Evolutionary conservation across 2,888 invertebrate genomes (phyloP), one percentile per base, ranked within the genome.

Genomic region (Junonia oenone): DNA sequence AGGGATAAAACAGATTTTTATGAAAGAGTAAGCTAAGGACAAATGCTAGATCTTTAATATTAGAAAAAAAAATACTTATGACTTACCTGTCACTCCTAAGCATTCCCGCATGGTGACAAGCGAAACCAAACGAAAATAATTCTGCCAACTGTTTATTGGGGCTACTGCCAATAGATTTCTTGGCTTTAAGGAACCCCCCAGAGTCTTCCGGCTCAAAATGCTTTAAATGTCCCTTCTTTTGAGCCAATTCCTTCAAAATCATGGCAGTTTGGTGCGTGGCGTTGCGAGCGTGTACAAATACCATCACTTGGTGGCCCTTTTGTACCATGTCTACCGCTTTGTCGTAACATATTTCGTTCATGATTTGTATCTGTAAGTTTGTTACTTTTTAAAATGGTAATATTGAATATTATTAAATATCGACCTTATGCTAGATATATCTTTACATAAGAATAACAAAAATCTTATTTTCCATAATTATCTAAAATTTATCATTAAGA

Each of bases 241-340:
- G 92, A 0, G 98, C 97, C 60, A 95, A 80, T 68, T 98, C 98
- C 58, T 95, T 93, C 1, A 99, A 81, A 2, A 94, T 92, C 68
- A 94, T 94, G 0, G 99, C 99, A 0, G 97, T 97, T 52, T 95
- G 92, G 29, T 96, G 94, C 0, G 99, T 99, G 8, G 98, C 97
- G 90, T 99, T 99, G 22, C 99, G 93, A 0, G 99, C 98, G 82
- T 99, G 99, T 0, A 99, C 99, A 81, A 99, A 99, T 0, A 99
- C 97, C 97, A 99, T 98, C 0, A 97, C 96, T 91, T 99, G 99
- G 78, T 99, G 97, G 0, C 97, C 98, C 65, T 95, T 93, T 66
- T 92, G 93, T 1, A 97, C 95, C 94, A 96, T 95, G 14, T 96
- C 94, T 0, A 93, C 70, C 0, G 97, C 96, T 90, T 99, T 98